Conservation (phyloP, 2,797 vertebrate species). For the Melanotaenia boesemani region DNA sequence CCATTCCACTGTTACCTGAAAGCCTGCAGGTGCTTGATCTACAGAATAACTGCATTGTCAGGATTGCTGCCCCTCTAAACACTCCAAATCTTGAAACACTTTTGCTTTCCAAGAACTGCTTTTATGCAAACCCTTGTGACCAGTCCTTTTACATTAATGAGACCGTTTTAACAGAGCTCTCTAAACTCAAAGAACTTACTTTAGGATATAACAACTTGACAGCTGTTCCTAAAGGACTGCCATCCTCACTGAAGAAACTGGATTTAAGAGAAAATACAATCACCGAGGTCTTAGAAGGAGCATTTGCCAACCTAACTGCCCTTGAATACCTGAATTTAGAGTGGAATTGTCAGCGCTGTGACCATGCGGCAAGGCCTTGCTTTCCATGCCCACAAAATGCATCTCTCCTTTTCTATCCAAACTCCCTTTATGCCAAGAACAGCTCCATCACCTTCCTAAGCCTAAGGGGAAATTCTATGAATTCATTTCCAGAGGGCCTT, state of each 20-base stretch:
- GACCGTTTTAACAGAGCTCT: constrained; percentile 76
- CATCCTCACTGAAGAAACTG: constrained; percentile 77
- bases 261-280: constrained; percentile 87
- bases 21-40: constrained; percentile 80
- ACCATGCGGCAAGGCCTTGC: constrained; percentile 87
- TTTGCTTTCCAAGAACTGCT: constrained; percentile 84
- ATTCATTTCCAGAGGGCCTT: constrained; percentile 73
- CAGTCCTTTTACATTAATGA: constrained; percentile 73
- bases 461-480: constrained; percentile 84
- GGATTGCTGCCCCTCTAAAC: constrained; percentile 67
- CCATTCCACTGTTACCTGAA: constrained; percentile 82
- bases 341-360: constrained; percentile 91
- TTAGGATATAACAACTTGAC: constrained; percentile 87
- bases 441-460: constrained; percentile 75
- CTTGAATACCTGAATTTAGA: constrained; percentile 82
- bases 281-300: constrained; percentile 56
- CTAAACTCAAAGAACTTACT: constrained; percentile 77
- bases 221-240: constrained; percentile 80
- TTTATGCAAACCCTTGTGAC: constrained; percentile 86
- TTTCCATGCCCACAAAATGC: constrained; percentile 81
- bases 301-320: constrained; percentile 80
- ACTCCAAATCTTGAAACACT: constrained; percentile 76
- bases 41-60: constrained; percentile 82
- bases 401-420: constrained; percentile 68
- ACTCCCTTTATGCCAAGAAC: constrained; percentile 71